Conservation (phyloP, 2,797 vertebrate species). For the Prionace glauca region DNA sequence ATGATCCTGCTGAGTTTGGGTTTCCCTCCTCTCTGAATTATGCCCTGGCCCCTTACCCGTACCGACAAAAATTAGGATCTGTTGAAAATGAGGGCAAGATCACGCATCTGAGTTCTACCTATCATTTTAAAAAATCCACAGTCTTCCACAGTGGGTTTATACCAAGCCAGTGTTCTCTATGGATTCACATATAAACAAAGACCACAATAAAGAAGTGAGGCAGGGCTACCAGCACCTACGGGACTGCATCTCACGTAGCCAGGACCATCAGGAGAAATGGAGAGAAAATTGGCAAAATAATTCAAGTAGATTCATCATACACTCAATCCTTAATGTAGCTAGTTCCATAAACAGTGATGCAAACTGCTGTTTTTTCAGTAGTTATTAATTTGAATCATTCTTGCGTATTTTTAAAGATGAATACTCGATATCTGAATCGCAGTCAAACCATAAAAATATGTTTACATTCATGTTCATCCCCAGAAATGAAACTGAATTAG, state of each 20-base stretch:
- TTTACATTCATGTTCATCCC: background rate
- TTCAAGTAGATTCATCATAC: background rate
- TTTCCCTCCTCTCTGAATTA: too few species aligned
- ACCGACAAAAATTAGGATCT: too few species aligned
- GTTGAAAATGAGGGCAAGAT: too few species aligned
- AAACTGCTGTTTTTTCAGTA: background rate
- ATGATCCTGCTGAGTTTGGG: too few species aligned
- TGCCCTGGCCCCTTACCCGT: too few species aligned
- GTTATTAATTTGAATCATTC: slow-evolving; percentile 23
- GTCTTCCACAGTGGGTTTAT: background rate
- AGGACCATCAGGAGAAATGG: background rate
- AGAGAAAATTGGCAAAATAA: background rate
- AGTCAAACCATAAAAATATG: background rate
- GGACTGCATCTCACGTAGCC: background rate
- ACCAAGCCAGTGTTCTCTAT: background rate
- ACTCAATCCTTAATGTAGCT: background rate
- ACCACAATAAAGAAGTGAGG: background rate
- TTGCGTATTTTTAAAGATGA: background rate
- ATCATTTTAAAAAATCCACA: background rate
- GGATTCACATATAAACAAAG: background rate
- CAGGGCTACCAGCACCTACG: background rate
- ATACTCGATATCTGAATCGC: background rate
- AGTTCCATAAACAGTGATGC: background rate
- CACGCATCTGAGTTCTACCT: background rate
- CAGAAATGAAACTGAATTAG: slow-evolving; percentile 14